Percentiles rank a stretch among this genome's conserved stretches.
These are phyloP conservation scores for Tetropium fuscum DNA, from an alignment of 2,888 invertebrate genomes.

Conservation along the genomic window DNA sequence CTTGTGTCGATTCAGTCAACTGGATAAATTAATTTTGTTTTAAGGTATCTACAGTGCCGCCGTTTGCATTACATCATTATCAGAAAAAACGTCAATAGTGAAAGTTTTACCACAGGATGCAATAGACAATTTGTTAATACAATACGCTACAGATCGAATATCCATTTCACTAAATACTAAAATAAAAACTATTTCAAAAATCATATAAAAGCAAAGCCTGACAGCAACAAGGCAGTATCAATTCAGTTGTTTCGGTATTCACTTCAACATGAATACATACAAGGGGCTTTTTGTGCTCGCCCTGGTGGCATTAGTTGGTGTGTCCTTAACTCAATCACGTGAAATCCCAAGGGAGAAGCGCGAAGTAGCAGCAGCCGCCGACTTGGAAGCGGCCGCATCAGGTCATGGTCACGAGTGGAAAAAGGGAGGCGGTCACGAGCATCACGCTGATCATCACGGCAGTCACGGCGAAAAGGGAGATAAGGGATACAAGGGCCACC, in stretches of 20 bases:
- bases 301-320: constrained; percentile 67
- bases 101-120: constrained; percentile 62
- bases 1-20: constrained; percentile 27
- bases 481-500: constrained; percentile 76
- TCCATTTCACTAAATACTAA: constrained; percentile 53
- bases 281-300: constrained; percentile 80
- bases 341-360: constrained; percentile 68
- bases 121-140: constrained; percentile 59
- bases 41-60: constrained; percentile 38
- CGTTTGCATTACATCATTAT: constrained; percentile 50
- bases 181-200: constrained; percentile 51
- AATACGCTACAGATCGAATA: constrained; percentile 54
- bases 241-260: constrained; percentile 44
- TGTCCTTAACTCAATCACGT: constrained; percentile 67
- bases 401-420: constrained; percentile 66
- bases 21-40: constrained; percentile 37
- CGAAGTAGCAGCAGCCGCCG: constrained; percentile 62
- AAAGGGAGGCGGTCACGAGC: constrained; percentile 70
- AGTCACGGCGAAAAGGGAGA: constrained; percentile 73
- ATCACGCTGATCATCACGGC: constrained; percentile 70
- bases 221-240: constrained; percentile 50
- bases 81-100: constrained; percentile 49
- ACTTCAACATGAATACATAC: constrained; percentile 65
- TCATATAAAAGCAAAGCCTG: constrained; percentile 54
- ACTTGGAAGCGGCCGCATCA: constrained; percentile 69